Evolutionary conservation across 2,797 vertebrate species (phyloP), one percentile per base, ranked within the genome.

Genomic region (Tinamus major): DNA sequence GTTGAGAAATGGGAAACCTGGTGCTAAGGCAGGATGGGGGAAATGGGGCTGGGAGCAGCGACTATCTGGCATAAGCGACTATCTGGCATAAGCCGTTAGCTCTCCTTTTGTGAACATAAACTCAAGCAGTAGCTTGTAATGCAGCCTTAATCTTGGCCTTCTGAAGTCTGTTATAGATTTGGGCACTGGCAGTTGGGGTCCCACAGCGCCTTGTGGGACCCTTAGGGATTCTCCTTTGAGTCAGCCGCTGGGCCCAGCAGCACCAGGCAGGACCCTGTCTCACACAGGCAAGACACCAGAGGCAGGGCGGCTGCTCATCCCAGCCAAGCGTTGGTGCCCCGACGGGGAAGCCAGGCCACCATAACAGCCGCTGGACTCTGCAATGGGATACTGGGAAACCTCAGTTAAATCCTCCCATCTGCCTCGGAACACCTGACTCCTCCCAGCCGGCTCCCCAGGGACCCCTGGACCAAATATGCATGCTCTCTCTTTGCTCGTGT

Each of bases 61-160:
- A 44, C 0, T 0, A 64, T 44, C 35, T 35, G 51, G 77, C 0
- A 0, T 15, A 56, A 70, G 12, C 6, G 62, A 44, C 0, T 0
- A 64, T 44, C 35, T 35, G 51, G 77, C 0, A 0, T 15, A 56
- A 70, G 12, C 6, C 35, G 9, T 14, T 6, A 27, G 11, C 14
- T 59, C 67, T 88, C 13, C n/a, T 67, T 14, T 35, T 16, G 35
- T n/a, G 44, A 81, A 56, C 55, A 19, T n/a, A 56, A 56, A n/a
- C 17, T 56, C 55, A n/a, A 51, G 18, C 1, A 42, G 42, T 10
- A 82, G n/a, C 26, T 70, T 56, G 39, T 74, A 62, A 67, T 51
- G 84, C 39, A 75, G 18, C 8, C 9, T 48, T 29, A 26, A 46
- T 11, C 65, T 72, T 39, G 61, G 33, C 11, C 46, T 85, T 82